These are phyloP conservation scores for Drosophila funebris DNA, from an alignment of 1,140 invertebrate genomes.

Conservation along the genomic window DNA sequence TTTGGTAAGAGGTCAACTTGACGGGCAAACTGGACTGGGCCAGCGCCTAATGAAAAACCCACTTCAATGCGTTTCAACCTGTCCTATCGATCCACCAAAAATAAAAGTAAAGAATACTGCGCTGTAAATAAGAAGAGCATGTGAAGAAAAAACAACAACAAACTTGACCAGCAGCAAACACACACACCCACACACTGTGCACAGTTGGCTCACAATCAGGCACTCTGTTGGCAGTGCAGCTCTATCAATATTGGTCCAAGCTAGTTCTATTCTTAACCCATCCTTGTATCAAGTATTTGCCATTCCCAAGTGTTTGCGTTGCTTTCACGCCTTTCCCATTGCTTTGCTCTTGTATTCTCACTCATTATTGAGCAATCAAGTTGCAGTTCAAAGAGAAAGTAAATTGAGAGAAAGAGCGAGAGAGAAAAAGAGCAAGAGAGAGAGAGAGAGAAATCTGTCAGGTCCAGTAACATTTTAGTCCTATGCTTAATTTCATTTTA, in stretches of 20 bases:
- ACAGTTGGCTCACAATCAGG: background rate
- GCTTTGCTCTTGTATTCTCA: background rate
- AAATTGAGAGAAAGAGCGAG: background rate
- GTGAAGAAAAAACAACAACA: background rate
- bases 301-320: constrained; percentile 40
- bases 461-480: background rate
- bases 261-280: constrained; percentile 25
- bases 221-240: background rate
- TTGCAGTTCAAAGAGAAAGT: constrained; percentile 6
- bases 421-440: background rate
- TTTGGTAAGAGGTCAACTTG: constrained; percentile 34
- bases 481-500: constrained; percentile 48
- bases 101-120: background rate
- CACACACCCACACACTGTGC: constrained; percentile 4
- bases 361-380: constrained; percentile 54
- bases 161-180: constrained; percentile 17
- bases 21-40: background rate
- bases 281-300: constrained; percentile 22
- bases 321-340: constrained; percentile 44
- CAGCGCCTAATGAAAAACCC: constrained; percentile 25
- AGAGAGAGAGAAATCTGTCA: background rate
- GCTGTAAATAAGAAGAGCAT: constrained; percentile 16
- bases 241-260: constrained; percentile 50
- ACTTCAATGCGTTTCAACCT: constrained; percentile 10
- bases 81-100: constrained; percentile 21